Base-by-base conservation (phyloP, 1,140 invertebrate genomes). In the Pogonognathellus flavescens region DNA sequence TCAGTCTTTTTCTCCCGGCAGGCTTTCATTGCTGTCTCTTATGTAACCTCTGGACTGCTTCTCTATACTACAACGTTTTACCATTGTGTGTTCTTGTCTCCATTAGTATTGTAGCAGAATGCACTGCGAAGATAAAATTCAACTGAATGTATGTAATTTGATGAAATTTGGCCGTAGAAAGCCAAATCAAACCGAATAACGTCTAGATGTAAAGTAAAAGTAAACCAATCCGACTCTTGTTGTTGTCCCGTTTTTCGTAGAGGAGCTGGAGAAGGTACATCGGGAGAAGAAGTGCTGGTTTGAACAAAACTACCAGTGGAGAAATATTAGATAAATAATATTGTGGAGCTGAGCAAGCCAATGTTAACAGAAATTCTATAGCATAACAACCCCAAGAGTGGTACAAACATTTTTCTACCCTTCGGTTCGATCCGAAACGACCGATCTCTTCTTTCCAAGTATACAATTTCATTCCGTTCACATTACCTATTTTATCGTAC, bases 361-460 rank as follows among this genome's bases (percentile, higher is more conserved):
- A 31, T n/a, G 70, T 31, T 18, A 31, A 70, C 59, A 14, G 31
- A 76, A 76, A 76, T 76, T 18, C 25, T 76, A 76, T 31, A 31
- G n/a, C 31, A 18, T 76, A 31, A 9, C 31, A 76, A 41, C 49
- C 25, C 70, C 3, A 49, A 18, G 52, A 50, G 55, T 55, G 7
- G 14, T n/a, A 13, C 16, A 59, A 59, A 82, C 81, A 82, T 82
- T 82, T 82, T 82, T 82, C 55, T 41, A 60, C 81, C 81, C 81
- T 82, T 52, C 53, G 18, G 25, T 82, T 82, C 57, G 31, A 76
- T 76, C 70, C 70, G 70, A 76, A 41, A 76, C 70, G 7, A 6
- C 80, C 80, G 20, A 81, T 57, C 55, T 59, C 52, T 53, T 59
- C 52, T 57, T 81, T 81, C 57, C 16, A 3, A 13, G 70, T 50